A percentile compares a stretch with the other conserved stretches of the same genome.
These are phyloP conservation scores for Rotaria sp. DNA, from an alignment of 2,888 invertebrate genomes.

Conservation along the genomic window DNA sequence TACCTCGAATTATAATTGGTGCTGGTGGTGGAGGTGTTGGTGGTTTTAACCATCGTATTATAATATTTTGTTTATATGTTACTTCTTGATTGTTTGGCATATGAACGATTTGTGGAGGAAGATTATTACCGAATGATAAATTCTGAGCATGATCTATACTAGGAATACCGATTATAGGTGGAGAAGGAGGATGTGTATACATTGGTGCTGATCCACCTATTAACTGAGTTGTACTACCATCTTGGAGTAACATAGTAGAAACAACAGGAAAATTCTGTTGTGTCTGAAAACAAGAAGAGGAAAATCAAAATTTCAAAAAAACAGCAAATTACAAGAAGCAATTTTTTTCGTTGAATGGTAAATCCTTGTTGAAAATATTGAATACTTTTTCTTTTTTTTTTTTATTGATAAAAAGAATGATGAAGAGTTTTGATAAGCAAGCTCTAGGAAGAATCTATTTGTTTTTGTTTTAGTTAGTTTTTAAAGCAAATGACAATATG, in stretches of 20 bases:
- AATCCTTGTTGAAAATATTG: no score
- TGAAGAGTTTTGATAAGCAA: neutral
- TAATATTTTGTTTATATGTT: constrained; percentile 4
- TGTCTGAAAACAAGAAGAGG: no score
- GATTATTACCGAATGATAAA: neutral
- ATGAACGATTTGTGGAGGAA: neutral
- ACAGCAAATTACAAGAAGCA: no score
- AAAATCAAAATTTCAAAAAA: no score
- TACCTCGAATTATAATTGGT: constrained; percentile 18
- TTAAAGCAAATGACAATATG: neutral
- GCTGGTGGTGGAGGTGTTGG: constrained; percentile 28
- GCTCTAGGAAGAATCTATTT: neutral
- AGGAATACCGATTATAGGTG: neutral
- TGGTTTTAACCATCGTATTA: neutral
- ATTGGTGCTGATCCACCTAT: neutral
- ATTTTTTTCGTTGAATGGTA: no score
- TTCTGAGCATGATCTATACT: neutral
- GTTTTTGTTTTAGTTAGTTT: neutral
- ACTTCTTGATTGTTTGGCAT: neutral
- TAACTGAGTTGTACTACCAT: neutral
- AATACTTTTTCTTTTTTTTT: neutral
- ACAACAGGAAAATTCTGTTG: no score
- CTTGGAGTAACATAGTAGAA: neutral
- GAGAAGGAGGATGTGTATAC: neutral
- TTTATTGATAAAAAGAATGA: neutral